A percentile compares a stretch with the other conserved stretches of the same genome.
Evolutionary conservation across 1,140 invertebrate genomes (phyloP).

Genomic region (Eciton burchellii): DNA sequence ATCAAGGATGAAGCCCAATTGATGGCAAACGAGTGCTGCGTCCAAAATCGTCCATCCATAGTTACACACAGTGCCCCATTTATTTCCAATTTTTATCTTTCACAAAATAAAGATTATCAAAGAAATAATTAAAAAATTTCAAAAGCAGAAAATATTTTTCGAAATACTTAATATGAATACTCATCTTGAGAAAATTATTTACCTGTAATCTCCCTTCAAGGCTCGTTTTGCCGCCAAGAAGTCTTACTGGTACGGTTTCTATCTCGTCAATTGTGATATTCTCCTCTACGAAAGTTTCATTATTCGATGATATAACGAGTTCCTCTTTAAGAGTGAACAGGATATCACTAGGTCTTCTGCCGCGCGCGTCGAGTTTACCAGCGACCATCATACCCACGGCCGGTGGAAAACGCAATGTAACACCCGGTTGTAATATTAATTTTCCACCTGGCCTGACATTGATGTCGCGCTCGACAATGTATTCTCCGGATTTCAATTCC

Average conservation of each 20-base stretch:
- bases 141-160: no score
- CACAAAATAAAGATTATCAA: background rate
- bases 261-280: conserved; percentile 79
- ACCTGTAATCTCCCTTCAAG: conserved; percentile 94
- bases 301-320: conserved; percentile 87
- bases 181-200: conserved; percentile 12
- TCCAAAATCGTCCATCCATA: conserved; percentile 97
- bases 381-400: conserved; percentile 98
- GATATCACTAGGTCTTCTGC: conserved; percentile 91
- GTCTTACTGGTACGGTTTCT: conserved; percentile 88
- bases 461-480: conserved; percentile 95
- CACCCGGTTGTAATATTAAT: conserved; percentile 94
- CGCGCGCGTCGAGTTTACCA: conserved; percentile 94
- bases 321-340: conserved; percentile 92
- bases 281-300: conserved; percentile 85
- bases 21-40: conserved; percentile 97
- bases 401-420: conserved; percentile 94
- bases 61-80: conserved; percentile 99
- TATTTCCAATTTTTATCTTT: conserved; percentile 91
- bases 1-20: conserved; percentile 96
- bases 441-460: conserved; percentile 95
- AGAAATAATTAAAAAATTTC: background rate
- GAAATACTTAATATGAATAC: background rate
- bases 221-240: conserved; percentile 91
- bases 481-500: conserved; percentile 91